These are phyloP conservation scores for Pseudotriccus pelzelni DNA, from an alignment of 2,797 vertebrate species.

Conservation along the genomic window DNA sequence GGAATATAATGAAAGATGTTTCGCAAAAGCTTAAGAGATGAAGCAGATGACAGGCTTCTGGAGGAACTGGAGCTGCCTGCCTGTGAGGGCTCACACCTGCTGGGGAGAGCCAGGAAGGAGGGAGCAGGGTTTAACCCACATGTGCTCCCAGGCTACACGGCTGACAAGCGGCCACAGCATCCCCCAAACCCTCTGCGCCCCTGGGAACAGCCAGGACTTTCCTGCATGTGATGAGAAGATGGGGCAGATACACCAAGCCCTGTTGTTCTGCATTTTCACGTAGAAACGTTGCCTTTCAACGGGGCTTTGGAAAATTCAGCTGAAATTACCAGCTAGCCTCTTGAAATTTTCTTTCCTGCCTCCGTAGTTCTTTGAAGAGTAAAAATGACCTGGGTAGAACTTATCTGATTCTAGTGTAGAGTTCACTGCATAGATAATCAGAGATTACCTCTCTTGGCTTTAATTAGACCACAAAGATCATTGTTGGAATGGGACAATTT, in stretches of 20 bases:
- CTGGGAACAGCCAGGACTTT: neutral
- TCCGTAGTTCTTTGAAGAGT: neutral
- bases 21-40: neutral
- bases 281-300: neutral
- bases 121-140: neutral
- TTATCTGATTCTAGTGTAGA: neutral
- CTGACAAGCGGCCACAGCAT: neutral
- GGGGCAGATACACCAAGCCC: neutral
- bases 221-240: neutral
- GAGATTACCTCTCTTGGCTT: neutral
- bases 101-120: neutral
- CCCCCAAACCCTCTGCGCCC: neutral
- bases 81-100: neutral
- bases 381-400: neutral
- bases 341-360: neutral
- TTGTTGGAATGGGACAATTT: neutral
- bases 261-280: neutral
- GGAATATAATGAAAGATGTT: neutral
- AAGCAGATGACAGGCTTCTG: neutral
- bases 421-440: neutral
- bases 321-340: neutral
- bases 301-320: neutral
- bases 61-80: neutral
- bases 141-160: rapidly evolving
- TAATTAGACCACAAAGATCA: neutral